These are phyloP conservation scores for Malurus melanocephalus DNA, from an alignment of 2,113 vertebrate species.

Conservation along the genomic window DNA sequence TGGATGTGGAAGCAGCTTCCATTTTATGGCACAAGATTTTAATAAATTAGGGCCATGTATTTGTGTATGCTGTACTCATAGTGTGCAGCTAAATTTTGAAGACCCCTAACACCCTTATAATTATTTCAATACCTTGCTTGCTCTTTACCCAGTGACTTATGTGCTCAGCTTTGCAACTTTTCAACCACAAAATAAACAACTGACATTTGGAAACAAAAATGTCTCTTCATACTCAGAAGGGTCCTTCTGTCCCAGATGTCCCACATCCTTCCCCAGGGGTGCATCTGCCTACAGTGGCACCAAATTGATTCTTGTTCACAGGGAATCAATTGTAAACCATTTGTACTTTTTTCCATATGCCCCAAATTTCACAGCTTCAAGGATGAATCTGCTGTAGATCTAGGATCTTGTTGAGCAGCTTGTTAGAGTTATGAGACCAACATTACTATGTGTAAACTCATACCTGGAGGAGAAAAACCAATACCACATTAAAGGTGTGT, in stretches of 20 bases:
- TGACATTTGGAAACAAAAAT: neutral
- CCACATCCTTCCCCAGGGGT: neutral
- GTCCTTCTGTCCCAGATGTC: too few species aligned
- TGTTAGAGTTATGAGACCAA: neutral
- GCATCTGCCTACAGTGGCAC: neutral
- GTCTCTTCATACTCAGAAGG: neutral
- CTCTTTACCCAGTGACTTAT: neutral
- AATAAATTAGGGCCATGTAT: neutral
- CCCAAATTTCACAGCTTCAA: neutral
- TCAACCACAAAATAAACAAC: neutral
- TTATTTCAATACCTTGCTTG: neutral
- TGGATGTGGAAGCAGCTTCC: neutral
- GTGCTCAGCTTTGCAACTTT: neutral
- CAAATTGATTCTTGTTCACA: neutral
- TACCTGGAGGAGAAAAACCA: neutral
- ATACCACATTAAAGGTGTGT: neutral
- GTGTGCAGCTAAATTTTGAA: neutral
- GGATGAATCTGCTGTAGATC: neutral
- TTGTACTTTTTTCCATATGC: neutral
- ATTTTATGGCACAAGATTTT: neutral
- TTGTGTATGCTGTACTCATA: neutral
- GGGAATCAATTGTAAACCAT: neutral
- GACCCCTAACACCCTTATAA: fast-evolving
- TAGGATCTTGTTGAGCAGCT: neutral
- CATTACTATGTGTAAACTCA: neutral